Evolutionary conservation across 2,888 invertebrate species (phyloP).

Genomic region (Brachycybe producta): DNA sequence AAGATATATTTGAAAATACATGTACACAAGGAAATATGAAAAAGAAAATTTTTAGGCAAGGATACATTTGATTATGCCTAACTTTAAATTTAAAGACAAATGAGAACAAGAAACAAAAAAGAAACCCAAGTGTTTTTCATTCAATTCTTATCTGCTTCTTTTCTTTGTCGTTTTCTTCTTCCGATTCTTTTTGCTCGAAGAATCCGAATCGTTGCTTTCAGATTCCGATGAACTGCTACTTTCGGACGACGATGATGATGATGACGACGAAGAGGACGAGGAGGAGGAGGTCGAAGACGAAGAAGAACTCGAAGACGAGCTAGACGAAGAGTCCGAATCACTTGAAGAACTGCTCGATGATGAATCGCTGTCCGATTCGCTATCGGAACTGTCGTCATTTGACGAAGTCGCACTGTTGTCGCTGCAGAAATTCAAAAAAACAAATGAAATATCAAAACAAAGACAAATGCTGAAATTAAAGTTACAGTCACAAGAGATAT

Average conservation of each 20-base stretch:
- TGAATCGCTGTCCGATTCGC: constrained; percentile 6
- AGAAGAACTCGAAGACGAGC: constrained; percentile 13
- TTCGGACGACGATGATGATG: constrained; percentile 15
- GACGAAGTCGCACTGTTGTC: too few species aligned
- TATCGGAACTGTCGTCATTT: constrained; percentile 9
- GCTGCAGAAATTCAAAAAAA: too few species aligned
- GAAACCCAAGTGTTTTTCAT: too few species aligned
- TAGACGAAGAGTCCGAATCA: constrained; percentile 10
- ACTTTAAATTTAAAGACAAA: too few species aligned
- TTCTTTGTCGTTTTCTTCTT: constrained; percentile 11
- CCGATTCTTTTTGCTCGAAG: background rate
- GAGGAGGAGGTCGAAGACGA: constrained; percentile 9
- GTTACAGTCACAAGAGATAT: too few species aligned
- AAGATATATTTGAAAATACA: too few species aligned
- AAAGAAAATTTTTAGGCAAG: too few species aligned
- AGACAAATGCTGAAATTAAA: too few species aligned
- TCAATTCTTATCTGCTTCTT: constrained; percentile 6
- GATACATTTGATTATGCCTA: too few species aligned
- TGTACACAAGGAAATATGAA: too few species aligned
- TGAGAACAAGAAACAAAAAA: too few species aligned
- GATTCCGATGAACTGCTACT: constrained; percentile 12
- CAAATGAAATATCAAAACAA: too few species aligned
- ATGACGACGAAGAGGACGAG: constrained; percentile 12
- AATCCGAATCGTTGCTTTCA: constrained; percentile 1
- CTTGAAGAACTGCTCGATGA: constrained; percentile 5